A percentile compares a stretch with the other conserved stretches of the same genome.
Conservation (phyloP, 2,113 vertebrate genomes). For the Columba livia region DNA sequence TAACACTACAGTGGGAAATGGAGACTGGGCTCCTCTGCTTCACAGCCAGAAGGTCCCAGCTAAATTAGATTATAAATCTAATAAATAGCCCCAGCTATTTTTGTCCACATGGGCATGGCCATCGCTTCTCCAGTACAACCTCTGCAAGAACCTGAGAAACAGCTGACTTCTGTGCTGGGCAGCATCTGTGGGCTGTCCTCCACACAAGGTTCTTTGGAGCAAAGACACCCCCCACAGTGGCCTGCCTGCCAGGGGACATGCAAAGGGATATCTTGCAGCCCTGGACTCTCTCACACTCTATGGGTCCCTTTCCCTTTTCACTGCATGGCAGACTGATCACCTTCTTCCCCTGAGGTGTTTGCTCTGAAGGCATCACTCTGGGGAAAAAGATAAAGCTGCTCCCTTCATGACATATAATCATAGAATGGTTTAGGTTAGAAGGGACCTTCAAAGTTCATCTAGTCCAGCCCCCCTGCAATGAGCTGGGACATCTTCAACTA, state of each 20-base stretch:
- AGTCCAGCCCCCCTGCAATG: no score
- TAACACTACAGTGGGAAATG: neutral
- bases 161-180: neutral
- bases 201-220: rapidly evolving
- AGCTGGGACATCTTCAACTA: no score
- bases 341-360: rapidly evolving
- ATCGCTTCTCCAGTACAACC: neutral
- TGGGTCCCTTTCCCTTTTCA: neutral
- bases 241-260: neutral
- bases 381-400: neutral
- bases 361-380: neutral
- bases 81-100: neutral
- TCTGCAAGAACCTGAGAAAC: neutral
- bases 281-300: neutral
- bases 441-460: no score
- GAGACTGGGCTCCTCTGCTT: neutral
- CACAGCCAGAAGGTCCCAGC: neutral
- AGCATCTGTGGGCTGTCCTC: neutral
- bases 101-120: rapidly evolving
- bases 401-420: rapidly evolving
- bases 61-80: neutral
- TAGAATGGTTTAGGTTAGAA: no score
- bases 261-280: neutral
- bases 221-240: neutral
- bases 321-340: no score